A percentile compares a stretch with the other conserved stretches of the same genome.
These are phyloP conservation scores for Bellardia bayeri DNA, from an alignment of 2,888 invertebrate species.

Conservation along the genomic window DNA sequence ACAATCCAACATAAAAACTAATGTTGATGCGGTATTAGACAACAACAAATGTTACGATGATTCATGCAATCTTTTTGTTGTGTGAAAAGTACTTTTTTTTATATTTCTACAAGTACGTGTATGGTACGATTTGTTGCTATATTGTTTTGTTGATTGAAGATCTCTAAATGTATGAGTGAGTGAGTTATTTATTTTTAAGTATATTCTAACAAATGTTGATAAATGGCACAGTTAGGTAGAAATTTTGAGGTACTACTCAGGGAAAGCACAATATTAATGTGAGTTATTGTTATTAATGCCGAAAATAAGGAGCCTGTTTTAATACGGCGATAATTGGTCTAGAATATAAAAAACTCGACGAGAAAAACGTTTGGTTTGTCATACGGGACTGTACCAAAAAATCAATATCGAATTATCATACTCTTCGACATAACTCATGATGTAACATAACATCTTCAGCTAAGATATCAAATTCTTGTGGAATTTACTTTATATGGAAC, in stretches of 20 bases:
- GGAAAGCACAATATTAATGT: no score
- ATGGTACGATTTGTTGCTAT: conserved; percentile 6
- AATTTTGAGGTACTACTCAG: not conserved
- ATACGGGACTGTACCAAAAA: no score
- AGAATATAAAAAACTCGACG: no score
- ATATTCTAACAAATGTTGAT: not conserved
- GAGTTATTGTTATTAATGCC: no score
- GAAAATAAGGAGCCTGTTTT: no score
- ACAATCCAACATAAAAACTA: conserved; percentile 44
- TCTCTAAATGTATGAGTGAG: conserved; percentile 15
- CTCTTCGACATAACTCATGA: no score
- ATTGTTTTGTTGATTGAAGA: conserved; percentile 4
- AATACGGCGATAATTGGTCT: no score
- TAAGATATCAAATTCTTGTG: no score
- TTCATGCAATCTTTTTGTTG: conserved; percentile 43
- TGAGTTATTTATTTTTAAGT: conserved; percentile 4
- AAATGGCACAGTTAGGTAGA: not conserved
- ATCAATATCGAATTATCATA: no score
- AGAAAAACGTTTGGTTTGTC: no score
- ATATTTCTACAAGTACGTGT: conserved; percentile 27
- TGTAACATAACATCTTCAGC: no score
- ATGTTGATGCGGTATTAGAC: conserved; percentile 61
- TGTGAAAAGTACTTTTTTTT: conserved; percentile 12
- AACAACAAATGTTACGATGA: conserved; percentile 56
- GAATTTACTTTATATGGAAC: no score